phyloP scores from a whole-genome alignment of 2,888 invertebrate species.

The Yponomeuta evonymella region DNA sequence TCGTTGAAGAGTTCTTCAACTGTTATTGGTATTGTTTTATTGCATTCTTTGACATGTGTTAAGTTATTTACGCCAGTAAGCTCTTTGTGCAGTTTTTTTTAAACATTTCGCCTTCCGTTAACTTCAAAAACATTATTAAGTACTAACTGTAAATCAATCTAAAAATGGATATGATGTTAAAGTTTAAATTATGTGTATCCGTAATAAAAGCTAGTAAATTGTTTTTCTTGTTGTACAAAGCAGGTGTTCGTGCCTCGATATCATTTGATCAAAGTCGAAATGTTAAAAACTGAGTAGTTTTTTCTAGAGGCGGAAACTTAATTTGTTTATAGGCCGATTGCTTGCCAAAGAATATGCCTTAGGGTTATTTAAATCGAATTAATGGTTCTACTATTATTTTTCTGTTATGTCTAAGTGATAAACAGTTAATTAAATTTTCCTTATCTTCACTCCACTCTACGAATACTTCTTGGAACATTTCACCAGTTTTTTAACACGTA shows the following conservation, averaged over 20 bases:
- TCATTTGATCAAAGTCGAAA: background rate
- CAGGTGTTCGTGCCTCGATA: background rate
- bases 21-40: constrained; percentile 45
- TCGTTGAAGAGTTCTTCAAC: constrained; percentile 37
- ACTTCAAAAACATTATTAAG: too few species aligned
- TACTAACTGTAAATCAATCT: too few species aligned
- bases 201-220: background rate
- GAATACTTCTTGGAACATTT: too few species aligned
- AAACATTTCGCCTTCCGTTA: too few species aligned
- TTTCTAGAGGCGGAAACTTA: background rate
- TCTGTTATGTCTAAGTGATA: background rate
- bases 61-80: background rate
- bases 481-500: too few species aligned
- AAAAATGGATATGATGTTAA: too few species aligned
- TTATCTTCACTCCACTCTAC: too few species aligned
- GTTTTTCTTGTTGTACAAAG: background rate
- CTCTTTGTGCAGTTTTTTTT: background rate
- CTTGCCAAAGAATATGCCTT: background rate
- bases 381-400: background rate
- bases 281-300: background rate
- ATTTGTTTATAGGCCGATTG: background rate
- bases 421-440: too few species aligned
- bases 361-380: background rate
- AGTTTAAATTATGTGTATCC: background rate
- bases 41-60: constrained; percentile 31